Conservation (phyloP, 2,888 invertebrate species). For the Unio pictorum region DNA sequence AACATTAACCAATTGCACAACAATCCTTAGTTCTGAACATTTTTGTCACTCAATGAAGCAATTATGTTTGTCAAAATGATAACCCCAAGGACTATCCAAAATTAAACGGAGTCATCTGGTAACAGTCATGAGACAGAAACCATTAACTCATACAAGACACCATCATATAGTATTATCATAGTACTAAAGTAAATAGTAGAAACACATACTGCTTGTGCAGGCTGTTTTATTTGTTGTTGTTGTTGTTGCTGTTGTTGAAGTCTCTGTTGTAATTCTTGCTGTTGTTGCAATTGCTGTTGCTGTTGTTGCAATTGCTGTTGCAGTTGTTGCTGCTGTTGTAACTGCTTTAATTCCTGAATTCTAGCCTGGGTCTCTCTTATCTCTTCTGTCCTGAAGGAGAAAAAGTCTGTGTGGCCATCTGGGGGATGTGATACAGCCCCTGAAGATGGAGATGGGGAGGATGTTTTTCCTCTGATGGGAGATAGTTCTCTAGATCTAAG, state of each 20-base stretch:
- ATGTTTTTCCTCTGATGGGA: background rate
- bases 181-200: too few species aligned
- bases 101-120: too few species aligned
- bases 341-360: constrained; percentile 28
- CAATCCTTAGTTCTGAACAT: too few species aligned
- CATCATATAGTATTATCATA: too few species aligned
- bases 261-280: constrained; percentile 23
- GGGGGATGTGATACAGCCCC: background rate
- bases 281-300: constrained; percentile 26
- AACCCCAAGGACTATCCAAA: too few species aligned
- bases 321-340: constrained; percentile 31
- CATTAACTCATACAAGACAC: too few species aligned
- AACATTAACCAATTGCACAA: too few species aligned
- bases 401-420: constrained; percentile 33
- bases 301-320: constrained; percentile 34
- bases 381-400: constrained; percentile 31
- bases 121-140: too few species aligned
- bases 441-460: background rate
- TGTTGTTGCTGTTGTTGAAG: constrained; percentile 38
- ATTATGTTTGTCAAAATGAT: too few species aligned
- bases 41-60: too few species aligned
- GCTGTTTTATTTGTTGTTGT: constrained; percentile 42
- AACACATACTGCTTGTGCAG: constrained; percentile 36
- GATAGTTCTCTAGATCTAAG: background rate
- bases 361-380: constrained; percentile 10